Evolutionary conservation across 2,797 vertebrate genomes (phyloP).

Genomic region (Artibeus lituratus): DNA sequence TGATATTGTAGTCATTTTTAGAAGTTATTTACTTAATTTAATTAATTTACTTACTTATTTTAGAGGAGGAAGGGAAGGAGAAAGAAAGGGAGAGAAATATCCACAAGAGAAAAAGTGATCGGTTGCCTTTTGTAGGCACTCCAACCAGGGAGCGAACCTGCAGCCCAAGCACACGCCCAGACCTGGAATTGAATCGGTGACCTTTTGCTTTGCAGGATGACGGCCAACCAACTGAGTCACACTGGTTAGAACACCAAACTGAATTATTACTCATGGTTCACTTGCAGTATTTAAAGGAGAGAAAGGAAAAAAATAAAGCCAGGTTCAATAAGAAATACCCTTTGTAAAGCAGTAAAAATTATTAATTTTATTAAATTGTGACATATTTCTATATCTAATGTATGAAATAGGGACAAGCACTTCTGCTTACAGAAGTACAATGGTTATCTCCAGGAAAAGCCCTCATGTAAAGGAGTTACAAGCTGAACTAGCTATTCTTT

Average conservation of each 20-base stretch:
- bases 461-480: neutral
- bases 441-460: neutral
- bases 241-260: neutral
- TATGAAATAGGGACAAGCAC: neutral
- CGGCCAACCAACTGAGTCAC: neutral
- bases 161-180: neutral
- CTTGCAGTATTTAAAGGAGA: neutral
- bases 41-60: too few relatives aligned
- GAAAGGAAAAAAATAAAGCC: neutral
- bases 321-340: neutral
- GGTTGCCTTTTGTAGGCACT: neutral
- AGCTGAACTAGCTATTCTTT: neutral
- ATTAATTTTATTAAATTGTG: neutral
- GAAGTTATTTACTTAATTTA: neutral
- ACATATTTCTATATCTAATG: neutral
- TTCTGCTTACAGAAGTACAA: neutral
- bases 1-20: neutral
- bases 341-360: neutral
- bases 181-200: neutral
- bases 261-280: neutral
- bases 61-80: too few relatives aligned
- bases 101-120: neutral
- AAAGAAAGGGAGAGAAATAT: neutral
- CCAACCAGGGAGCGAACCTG: neutral
- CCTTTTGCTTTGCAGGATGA: neutral